A percentile compares a stretch with the other conserved stretches of the same genome.
Conservation (phyloP, 2,888 invertebrate genomes). For the Nemapogon koenigi region DNA sequence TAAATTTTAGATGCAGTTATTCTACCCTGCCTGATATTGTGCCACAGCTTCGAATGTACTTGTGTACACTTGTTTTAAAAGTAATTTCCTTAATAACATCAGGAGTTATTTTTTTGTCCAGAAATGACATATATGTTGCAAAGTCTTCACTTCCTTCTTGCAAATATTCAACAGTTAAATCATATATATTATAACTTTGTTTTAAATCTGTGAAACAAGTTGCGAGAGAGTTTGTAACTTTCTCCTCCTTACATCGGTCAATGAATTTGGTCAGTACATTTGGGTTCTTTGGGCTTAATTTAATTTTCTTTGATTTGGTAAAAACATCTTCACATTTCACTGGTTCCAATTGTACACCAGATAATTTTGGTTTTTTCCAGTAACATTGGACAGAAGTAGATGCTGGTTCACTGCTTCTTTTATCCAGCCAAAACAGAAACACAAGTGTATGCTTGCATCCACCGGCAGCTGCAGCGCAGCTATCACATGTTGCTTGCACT, state of each 20-base stretch:
- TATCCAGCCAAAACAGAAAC: conserved; percentile 1
- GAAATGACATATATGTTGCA: neutral
- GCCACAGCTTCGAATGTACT: neutral
- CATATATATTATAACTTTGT: neutral
- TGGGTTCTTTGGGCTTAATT: neutral
- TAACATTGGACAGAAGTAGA: conserved; percentile 3
- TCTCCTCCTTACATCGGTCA: neutral
- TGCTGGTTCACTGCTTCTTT: conserved; percentile 1
- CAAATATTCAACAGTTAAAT: no score
- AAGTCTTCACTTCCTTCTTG: neutral
- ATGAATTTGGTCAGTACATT: neutral
- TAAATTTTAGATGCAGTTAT: conserved; percentile 10
- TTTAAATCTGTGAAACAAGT: neutral
- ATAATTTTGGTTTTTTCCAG: conserved; percentile 3
- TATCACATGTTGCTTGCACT: neutral
- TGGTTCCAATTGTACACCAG: neutral
- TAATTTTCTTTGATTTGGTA: neutral
- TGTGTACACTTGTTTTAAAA: neutral
- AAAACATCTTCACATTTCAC: neutral
- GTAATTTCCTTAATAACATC: neutral
- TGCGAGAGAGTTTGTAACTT: no score
- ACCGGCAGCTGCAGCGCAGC: neutral
- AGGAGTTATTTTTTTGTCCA: neutral
- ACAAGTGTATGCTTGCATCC: conserved; percentile 5
- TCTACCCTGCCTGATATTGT: conserved; percentile 6